phyloP scores from a whole-genome alignment of 2,113 vertebrate genomes.

The Platycercus adscitus region DNA sequence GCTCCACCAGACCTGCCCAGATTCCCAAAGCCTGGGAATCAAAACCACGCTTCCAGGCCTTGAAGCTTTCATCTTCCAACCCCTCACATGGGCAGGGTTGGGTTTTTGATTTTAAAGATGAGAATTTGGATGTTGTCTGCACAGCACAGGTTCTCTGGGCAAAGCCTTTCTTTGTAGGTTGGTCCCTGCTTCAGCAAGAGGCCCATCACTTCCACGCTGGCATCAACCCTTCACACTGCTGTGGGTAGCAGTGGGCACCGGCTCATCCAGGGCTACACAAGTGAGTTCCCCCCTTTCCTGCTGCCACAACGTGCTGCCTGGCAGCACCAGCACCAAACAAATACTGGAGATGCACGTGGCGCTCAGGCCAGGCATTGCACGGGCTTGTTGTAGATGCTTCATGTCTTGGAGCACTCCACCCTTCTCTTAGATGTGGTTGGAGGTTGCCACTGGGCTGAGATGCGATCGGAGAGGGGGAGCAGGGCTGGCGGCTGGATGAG shows the following conservation, averaged over 20 bases:
- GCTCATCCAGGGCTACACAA: not conserved
- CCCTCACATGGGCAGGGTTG: rapidly evolving
- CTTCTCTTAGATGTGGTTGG: not conserved
- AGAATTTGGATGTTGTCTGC: not conserved
- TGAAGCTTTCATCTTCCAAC: not conserved
- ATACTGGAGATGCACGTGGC: not conserved
- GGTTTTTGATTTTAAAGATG: not conserved
- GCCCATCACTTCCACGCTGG: rapidly evolving
- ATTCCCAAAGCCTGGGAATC: not conserved
- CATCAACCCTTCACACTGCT: not conserved
- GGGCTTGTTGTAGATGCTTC: not conserved
- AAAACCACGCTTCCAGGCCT: not conserved
- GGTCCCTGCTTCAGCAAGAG: not conserved
- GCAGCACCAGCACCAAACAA: not conserved
- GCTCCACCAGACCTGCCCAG: not conserved
- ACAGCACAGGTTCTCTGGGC: not conserved
- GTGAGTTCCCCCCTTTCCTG: not conserved
- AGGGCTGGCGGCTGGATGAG: not conserved
- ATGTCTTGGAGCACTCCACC: not conserved
- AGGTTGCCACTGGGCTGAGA: not conserved
- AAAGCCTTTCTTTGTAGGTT: not conserved
- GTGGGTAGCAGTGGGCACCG: rapidly evolving
- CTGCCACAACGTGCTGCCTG: rapidly evolving
- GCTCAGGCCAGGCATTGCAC: not conserved
- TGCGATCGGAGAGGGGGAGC: rapidly evolving